Conservation (phyloP, 1,140 invertebrate genomes). For the Oryctes rhinoceros region DNA sequence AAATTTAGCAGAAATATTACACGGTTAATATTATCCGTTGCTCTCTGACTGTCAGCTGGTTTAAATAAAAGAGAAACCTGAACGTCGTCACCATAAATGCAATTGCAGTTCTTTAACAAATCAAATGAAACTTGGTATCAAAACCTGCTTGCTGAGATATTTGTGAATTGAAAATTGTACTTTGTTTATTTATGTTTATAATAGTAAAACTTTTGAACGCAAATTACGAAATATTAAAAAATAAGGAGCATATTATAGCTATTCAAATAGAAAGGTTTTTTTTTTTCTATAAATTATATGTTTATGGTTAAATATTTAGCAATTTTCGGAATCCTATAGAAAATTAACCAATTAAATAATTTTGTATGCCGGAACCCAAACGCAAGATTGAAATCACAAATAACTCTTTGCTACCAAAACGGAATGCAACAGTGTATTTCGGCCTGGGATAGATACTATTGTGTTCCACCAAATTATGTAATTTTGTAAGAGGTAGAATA, state of each 20-base stretch:
- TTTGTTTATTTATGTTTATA: no score
- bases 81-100: no score
- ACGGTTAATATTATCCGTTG: no score
- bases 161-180: no score
- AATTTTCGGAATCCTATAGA: conserved; percentile 8
- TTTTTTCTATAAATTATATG: background rate
- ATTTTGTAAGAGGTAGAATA: conserved; percentile 22
- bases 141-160: no score
- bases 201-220: background rate
- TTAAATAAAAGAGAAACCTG: no score
- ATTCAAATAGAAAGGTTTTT: background rate
- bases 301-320: background rate
- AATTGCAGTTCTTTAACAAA: no score
- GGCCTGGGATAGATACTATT: background rate
- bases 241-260: background rate
- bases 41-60: no score
- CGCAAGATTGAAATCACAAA: conserved; percentile 19
- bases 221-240: no score
- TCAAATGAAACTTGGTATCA: no score
- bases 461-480: conserved; percentile 32
- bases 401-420: conserved; percentile 14
- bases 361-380: conserved; percentile 8
- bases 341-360: conserved; percentile 36
- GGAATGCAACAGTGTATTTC: background rate
- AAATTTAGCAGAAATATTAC: no score